A percentile compares a stretch with the other conserved stretches of the same genome.
Conservation (phyloP, 2,888 invertebrate species). For the Agonopterix heracliana region DNA sequence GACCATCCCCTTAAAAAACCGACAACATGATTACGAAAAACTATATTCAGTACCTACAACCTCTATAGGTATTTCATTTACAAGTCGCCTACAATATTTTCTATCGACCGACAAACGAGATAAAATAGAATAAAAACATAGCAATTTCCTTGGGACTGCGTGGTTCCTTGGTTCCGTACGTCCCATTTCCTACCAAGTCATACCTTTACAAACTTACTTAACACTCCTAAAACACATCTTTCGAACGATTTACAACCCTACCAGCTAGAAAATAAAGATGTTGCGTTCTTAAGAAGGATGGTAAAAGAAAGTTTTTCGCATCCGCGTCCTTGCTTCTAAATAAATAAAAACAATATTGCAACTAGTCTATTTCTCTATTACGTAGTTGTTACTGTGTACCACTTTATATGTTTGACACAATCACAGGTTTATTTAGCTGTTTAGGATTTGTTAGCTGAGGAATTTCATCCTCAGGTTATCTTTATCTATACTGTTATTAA, state of each 20-base stretch:
- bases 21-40: too few relatives aligned
- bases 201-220: constrained; percentile 21
- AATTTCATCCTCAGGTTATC: too few relatives aligned
- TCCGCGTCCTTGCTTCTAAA: constrained; percentile 36
- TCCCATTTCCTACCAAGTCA: constrained; percentile 37
- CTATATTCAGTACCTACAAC: too few relatives aligned
- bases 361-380: constrained; percentile 17
- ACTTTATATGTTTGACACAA: neutral
- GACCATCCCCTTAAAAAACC: too few relatives aligned
- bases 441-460: neutral
- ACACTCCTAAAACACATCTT: too few relatives aligned
- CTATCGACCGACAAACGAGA: constrained; percentile 43
- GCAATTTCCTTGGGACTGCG: constrained; percentile 51
- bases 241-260: too few relatives aligned
- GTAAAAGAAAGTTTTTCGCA: constrained; percentile 13
- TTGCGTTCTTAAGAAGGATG: too few relatives aligned
- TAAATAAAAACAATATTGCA: constrained; percentile 49
- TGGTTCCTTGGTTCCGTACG: constrained; percentile 32
- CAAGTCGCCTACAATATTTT: constrained; percentile 38
- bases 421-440: neutral
- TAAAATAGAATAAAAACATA: constrained; percentile 51
- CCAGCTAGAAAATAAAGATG: too few relatives aligned
- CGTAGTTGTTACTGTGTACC: neutral
- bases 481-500: too few relatives aligned
- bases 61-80: constrained; percentile 1